phyloP scores from a whole-genome alignment of 2,888 invertebrate species.

The Nasonovia ribisnigri region DNA sequence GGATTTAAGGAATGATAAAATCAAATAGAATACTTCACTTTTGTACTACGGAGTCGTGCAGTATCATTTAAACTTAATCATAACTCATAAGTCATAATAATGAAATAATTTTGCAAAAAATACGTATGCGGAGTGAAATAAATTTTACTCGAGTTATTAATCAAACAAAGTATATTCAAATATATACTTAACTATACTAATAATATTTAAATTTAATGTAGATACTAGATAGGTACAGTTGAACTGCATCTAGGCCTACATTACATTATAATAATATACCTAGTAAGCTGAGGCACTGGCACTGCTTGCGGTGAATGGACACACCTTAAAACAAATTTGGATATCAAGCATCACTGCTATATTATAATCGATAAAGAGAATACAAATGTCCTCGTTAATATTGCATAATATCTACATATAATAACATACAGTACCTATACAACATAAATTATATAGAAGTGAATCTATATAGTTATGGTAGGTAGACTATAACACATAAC shows the following conservation, averaged over 20 bases:
- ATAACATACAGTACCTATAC: background rate
- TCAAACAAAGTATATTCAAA: conserved; percentile 6
- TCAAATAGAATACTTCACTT: background rate
- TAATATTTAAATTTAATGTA: no score
- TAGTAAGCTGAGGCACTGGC: background rate
- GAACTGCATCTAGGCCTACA: background rate
- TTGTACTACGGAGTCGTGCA: background rate
- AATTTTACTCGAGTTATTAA: background rate
- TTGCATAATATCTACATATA: background rate
- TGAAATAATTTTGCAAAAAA: background rate
- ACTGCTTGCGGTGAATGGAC: background rate
- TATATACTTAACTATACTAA: no score
- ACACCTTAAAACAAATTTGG: background rate
- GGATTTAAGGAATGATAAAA: background rate
- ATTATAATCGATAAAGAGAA: conserved; percentile 6
- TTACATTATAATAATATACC: background rate
- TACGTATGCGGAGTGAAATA: background rate
- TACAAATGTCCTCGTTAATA: background rate
- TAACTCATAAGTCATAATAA: background rate
- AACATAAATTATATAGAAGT: background rate
- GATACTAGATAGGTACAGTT: no score
- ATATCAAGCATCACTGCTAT: background rate
- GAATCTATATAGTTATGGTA: background rate
- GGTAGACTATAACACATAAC: background rate
- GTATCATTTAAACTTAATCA: background rate